phyloP scores from a whole-genome alignment of 1,140 invertebrate genomes.

The Lepidurus apus region DNA sequence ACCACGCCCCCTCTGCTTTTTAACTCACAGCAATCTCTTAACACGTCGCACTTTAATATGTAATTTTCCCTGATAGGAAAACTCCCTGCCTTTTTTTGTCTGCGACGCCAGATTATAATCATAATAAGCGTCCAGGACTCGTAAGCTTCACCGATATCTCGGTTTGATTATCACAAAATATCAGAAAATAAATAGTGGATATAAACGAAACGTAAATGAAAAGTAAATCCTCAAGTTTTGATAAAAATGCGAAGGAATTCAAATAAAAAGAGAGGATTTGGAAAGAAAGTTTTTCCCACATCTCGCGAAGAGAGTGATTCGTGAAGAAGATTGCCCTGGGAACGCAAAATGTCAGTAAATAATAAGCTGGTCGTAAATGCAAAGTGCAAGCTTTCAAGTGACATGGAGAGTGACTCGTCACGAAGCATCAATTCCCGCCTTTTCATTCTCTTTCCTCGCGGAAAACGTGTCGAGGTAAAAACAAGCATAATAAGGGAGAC shows the following conservation, averaged over 20 bases:
- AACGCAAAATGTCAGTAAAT: neutral
- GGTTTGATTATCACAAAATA: too few species aligned
- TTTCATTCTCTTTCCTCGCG: neutral
- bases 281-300: neutral
- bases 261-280: neutral
- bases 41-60: neutral
- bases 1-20: neutral
- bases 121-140: slow-evolving; percentile 1
- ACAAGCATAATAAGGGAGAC: neutral
- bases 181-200: too few species aligned
- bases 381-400: slow-evolving; percentile 13
- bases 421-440: neutral
- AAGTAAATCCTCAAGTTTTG: too few species aligned
- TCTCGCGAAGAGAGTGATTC: neutral
- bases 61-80: neutral
- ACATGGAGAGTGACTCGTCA: neutral
- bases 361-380: slow-evolving; percentile 5
- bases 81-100: neutral
- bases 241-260: neutral
- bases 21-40: neutral
- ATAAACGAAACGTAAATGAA: too few species aligned
- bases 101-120: neutral
- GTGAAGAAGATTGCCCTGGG: neutral
- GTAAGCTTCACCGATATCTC: neutral
- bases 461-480: neutral